Conservation (phyloP, 2,113 vertebrate genomes). For the Myodes glareolus region DNA sequence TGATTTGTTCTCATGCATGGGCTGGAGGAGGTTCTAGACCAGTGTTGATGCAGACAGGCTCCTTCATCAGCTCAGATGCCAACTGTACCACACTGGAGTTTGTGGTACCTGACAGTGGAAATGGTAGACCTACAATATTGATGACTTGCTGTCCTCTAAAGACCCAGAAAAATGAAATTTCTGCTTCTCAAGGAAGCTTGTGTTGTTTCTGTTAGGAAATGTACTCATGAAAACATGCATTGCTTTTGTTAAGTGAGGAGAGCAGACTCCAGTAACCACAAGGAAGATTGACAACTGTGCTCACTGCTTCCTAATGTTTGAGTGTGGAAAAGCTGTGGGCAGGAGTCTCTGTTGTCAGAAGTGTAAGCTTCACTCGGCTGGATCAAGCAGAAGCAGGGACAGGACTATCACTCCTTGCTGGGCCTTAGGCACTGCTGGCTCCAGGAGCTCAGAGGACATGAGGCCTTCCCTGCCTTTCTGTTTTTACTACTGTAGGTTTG, state of each 20-base stretch:
- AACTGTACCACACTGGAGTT: neutral
- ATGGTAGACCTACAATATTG: neutral
- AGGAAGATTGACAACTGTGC: neutral
- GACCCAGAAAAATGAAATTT: neutral
- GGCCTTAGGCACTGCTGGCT: neutral
- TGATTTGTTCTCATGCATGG: neutral
- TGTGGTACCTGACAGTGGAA: neutral
- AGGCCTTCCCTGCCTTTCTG: neutral
- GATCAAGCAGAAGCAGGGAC: neutral
- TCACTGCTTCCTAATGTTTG: neutral
- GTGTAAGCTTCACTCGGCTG: neutral
- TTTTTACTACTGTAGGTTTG: neutral
- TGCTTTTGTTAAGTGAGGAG: slow-evolving; percentile 25
- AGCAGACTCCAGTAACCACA: neutral
- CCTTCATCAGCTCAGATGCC: neutral
- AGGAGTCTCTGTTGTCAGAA: neutral
- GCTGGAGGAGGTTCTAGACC: neutral
- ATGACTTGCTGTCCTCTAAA: neutral
- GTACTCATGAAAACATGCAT: neutral
- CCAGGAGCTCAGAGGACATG: neutral
- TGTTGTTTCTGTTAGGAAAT: slow-evolving; percentile 31
- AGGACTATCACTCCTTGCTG: neutral
- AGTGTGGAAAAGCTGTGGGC: neutral
- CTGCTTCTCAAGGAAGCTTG: neutral
- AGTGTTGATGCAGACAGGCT: neutral